A percentile compares a stretch with the other conserved stretches of the same genome.
These are phyloP conservation scores for Lepidurus couesii DNA, from an alignment of 1,140 invertebrate species.

Conservation along the genomic window DNA sequence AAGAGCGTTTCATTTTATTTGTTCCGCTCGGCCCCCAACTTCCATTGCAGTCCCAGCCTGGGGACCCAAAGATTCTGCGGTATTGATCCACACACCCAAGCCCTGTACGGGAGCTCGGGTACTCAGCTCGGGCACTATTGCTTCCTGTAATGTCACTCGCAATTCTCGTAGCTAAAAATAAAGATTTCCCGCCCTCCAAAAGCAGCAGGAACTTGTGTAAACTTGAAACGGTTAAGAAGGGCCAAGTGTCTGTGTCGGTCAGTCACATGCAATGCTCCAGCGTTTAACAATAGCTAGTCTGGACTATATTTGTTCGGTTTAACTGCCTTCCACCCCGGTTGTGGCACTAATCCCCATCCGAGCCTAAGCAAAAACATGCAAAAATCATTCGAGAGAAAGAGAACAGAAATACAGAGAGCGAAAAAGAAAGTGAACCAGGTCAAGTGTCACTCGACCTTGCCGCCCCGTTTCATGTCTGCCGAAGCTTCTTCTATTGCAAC, in stretches of 20 bases:
- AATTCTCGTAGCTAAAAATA: slow-evolving; percentile 10
- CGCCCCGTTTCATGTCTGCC: not conserved
- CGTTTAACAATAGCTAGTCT: slow-evolving; percentile 6
- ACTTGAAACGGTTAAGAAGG: not conserved
- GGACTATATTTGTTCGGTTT: not conserved
- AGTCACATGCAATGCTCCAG: not conserved
- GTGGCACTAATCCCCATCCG: not conserved
- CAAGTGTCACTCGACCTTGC: not conserved
- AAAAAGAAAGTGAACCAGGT: too few species aligned
- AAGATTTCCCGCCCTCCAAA: not conserved
- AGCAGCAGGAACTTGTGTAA: not conserved
- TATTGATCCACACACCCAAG: slow-evolving; percentile 7
- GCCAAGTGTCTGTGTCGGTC: not conserved
- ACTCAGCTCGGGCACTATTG: not conserved
- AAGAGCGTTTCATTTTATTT: not conserved
- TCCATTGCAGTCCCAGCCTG: not conserved
- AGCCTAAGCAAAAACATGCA: not conserved
- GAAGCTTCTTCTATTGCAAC: too few species aligned
- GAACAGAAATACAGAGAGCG: too few species aligned
- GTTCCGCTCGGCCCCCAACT: not conserved
- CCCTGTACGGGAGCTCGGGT: not conserved
- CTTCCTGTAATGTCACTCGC: not conserved
- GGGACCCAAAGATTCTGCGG: slow-evolving; percentile 4
- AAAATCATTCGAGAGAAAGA: not conserved
- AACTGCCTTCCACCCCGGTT: not conserved